Conservation (phyloP, 2,888 invertebrate genomes). For the Eristalis arbustorum region DNA sequence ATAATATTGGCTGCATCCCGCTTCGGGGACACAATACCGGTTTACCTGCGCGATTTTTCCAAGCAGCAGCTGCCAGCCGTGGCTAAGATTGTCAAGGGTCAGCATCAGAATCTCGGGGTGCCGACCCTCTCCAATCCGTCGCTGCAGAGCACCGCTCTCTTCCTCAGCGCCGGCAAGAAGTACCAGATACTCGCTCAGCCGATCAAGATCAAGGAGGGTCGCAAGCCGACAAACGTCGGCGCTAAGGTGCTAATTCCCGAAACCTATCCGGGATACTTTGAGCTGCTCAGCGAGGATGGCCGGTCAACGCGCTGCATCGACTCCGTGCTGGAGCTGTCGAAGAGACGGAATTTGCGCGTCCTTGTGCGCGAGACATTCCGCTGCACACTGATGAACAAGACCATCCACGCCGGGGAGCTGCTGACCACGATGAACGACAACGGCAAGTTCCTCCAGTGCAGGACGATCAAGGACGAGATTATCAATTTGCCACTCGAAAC, state of each 20-base stretch:
- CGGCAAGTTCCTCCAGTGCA: constrained; percentile 92
- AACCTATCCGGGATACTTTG: constrained; percentile 95
- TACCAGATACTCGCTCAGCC: constrained; percentile 93
- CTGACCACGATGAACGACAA: constrained; percentile 88
- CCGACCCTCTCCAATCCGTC: constrained; percentile 93
- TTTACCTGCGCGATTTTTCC: constrained; percentile 82
- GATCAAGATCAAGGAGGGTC: constrained; percentile 93
- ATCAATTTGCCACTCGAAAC: constrained; percentile 92
- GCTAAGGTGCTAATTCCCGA: constrained; percentile 94
- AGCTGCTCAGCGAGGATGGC: constrained; percentile 96
- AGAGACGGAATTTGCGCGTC: constrained; percentile 83
- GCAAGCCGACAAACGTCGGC: constrained; percentile 87
- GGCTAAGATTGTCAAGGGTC: constrained; percentile 95
- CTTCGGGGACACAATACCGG: constrained; percentile 81
- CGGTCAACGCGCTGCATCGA: constrained; percentile 94
- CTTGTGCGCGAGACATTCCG: constrained; percentile 80
- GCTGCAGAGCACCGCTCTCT: constrained; percentile 91
- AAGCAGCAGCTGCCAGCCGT: constrained; percentile 90
- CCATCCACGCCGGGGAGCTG: constrained; percentile 91
- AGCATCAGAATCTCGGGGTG: constrained; percentile 94
- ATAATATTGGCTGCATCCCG: constrained; percentile 91
- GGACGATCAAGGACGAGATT: constrained; percentile 91
- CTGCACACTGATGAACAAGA: constrained; percentile 81
- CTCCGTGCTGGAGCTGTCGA: constrained; percentile 90
- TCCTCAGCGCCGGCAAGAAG: constrained; percentile 91